Conservation (phyloP, 2,113 vertebrate genomes). For the Ailuropoda melanoleuca region DNA sequence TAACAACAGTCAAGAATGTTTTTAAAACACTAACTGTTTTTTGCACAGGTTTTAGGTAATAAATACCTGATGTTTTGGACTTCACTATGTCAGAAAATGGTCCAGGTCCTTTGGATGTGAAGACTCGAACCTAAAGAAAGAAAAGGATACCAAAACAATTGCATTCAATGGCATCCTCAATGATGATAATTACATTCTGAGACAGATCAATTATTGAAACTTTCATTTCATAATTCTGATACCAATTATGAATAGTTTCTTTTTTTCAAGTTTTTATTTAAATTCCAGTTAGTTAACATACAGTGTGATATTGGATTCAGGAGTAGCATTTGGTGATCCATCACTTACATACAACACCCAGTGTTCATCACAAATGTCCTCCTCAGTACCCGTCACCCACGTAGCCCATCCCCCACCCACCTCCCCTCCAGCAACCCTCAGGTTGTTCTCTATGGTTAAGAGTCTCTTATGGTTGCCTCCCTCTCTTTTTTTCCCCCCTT, state of each 20-base stretch:
- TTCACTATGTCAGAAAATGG: constrained; percentile 79
- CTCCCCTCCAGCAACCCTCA: not conserved
- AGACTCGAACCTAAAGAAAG: constrained; percentile 81
- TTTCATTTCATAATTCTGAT: not conserved
- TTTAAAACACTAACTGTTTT: not conserved
- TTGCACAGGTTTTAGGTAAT: not conserved
- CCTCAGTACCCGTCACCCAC: not conserved
- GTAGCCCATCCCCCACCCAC: not conserved
- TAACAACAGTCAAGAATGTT: not conserved
- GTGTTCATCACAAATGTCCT: not conserved
- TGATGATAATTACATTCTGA: not conserved
- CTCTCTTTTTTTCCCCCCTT: not conserved
- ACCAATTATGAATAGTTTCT: not conserved
- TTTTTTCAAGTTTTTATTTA: not conserved
- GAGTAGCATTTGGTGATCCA: not conserved
- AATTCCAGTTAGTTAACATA: not conserved
- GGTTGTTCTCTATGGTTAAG: not conserved
- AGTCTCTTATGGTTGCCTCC: not conserved
- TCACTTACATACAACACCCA: not conserved
- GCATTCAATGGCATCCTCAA: not conserved
- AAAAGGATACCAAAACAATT: not conserved
- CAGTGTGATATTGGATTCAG: not conserved
- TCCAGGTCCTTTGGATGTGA: constrained; percentile 83
- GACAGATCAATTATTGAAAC: not conserved
- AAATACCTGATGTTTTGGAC: constrained; percentile 81